A percentile compares a stretch with the other conserved stretches of the same genome.
Conservation (phyloP, 2,113 vertebrate genomes). For the Spheniscus mendiculus region DNA sequence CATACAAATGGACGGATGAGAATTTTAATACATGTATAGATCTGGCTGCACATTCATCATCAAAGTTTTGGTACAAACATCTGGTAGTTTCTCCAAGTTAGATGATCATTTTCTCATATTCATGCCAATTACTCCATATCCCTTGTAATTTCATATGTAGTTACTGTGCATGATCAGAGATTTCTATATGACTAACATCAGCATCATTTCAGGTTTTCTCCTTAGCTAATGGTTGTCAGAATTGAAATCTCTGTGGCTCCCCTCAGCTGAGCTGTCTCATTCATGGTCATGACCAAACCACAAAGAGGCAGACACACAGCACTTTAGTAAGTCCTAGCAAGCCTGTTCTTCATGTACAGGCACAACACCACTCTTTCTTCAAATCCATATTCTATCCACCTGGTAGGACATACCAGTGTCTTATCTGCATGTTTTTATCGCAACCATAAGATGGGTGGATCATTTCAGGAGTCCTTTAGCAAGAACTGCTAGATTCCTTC, state of each 20-base stretch:
- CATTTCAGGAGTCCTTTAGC: neutral
- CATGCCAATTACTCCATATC: neutral
- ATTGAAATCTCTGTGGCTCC: neutral
- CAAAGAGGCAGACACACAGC: neutral
- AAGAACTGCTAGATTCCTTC: neutral
- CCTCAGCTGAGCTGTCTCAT: neutral
- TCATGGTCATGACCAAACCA: neutral
- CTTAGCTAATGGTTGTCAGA: neutral
- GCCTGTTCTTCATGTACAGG: neutral
- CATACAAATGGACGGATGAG: neutral
- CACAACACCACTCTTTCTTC: neutral
- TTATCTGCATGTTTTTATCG: neutral
- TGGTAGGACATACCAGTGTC: neutral
- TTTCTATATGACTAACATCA: neutral
- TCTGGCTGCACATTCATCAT: neutral
- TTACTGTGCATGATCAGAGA: neutral
- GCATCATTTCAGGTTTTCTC: neutral
- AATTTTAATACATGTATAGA: neutral
- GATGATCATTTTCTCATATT: neutral
- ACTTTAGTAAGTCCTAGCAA: neutral
- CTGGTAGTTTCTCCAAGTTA: neutral
- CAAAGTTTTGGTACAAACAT: neutral
- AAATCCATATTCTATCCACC: neutral
- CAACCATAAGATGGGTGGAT: neutral
- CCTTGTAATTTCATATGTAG: neutral